Evolutionary conservation across 2,797 vertebrate species (phyloP).

Genomic region (Schizopygopsis malacanthus): DNA sequence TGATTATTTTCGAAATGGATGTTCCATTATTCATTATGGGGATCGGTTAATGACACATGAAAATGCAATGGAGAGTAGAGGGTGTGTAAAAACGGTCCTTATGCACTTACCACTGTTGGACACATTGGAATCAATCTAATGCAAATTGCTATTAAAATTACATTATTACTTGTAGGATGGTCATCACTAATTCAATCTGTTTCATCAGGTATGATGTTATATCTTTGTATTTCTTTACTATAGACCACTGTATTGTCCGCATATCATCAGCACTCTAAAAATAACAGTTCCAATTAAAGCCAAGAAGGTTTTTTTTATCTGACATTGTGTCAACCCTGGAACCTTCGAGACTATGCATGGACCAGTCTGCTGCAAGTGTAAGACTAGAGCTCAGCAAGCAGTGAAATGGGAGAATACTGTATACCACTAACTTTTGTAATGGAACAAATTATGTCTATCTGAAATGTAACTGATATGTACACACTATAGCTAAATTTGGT

Average conservation of each 20-base stretch:
- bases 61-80: not conserved
- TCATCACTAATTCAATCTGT: not conserved
- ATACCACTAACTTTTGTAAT: not conserved
- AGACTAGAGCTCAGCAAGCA: slow-evolving; percentile 3
- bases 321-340: not conserved
- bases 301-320: not conserved
- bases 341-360: slow-evolving; percentile 1
- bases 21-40: slow-evolving; percentile 47
- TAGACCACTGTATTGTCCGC: not conserved
- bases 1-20: slow-evolving; percentile 46
- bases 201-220: not conserved
- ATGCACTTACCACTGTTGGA: not conserved
- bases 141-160: not conserved
- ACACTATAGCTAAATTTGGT: not conserved
- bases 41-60: slow-evolving; percentile 40
- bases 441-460: not conserved
- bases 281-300: slow-evolving; percentile 24
- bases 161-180: not conserved
- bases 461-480: not conserved
- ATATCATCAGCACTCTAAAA: slow-evolving; percentile 13
- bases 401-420: not conserved
- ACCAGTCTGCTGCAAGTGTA: not conserved
- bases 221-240: not conserved
- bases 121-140: not conserved
- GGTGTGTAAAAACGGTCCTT: not conserved